phyloP scores from a whole-genome alignment of 2,113 vertebrate genomes.

The Mellivora capensis region DNA sequence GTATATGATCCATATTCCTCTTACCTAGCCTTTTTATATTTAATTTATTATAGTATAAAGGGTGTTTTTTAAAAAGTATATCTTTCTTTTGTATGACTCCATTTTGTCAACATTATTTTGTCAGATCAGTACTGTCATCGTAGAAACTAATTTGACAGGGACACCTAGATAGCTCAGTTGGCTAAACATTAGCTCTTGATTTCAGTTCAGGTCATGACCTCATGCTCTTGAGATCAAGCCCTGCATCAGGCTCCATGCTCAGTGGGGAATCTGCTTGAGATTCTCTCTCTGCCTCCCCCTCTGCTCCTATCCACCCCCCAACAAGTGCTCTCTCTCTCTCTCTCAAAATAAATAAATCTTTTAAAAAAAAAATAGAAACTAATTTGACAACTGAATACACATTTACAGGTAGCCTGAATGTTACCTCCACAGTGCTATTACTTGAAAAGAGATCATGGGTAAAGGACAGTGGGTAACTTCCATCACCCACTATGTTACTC shows the following conservation, averaged over 20 bases:
- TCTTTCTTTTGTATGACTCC: neutral
- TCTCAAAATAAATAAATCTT: neutral
- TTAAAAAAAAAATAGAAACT: neutral
- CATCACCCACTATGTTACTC: neutral
- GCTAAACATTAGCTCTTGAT: neutral
- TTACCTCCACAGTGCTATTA: neutral
- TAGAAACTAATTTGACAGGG: neutral
- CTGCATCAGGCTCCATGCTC: neutral
- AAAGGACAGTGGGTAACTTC: neutral
- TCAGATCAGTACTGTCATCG: neutral
- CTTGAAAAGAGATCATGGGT: neutral
- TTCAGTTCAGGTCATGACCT: neutral
- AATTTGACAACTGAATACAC: neutral
- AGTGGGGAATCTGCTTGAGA: neutral
- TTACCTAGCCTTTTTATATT: neutral
- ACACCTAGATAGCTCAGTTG: neutral
- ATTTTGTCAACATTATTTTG: neutral
- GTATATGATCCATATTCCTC: neutral
- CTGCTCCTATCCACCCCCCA: neutral
- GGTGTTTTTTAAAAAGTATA: neutral
- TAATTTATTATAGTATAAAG: neutral
- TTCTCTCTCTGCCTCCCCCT: neutral
- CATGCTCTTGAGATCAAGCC: neutral
- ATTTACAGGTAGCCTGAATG: neutral
- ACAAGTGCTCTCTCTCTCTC: neutral